These are phyloP conservation scores for Pocillopora meandrina DNA, from an alignment of 92 coral and sea anemone genomes.

Conservation along the genomic window DNA sequence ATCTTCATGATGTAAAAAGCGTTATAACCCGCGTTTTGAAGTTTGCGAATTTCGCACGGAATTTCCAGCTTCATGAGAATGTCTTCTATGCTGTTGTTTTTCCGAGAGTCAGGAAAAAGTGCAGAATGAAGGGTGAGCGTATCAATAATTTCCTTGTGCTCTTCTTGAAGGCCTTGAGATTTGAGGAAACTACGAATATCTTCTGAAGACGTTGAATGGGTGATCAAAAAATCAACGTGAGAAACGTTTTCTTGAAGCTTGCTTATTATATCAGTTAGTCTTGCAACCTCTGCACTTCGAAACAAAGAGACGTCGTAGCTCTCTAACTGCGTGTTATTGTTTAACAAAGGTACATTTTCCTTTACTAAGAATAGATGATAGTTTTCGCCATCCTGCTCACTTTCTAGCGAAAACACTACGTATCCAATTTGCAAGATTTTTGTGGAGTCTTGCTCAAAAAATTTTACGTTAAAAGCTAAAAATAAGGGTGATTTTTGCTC, in stretches of 20 bases:
- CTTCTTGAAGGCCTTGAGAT: slow-evolving; percentile 13
- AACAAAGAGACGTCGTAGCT: not conserved
- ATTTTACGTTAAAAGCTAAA: slow-evolving; percentile 21
- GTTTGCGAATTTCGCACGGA: slow-evolving; percentile 17
- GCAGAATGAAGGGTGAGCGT: slow-evolving; percentile 10
- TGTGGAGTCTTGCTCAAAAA: slow-evolving; percentile 20
- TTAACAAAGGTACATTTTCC: not conserved
- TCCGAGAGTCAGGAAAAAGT: slow-evolving; percentile 23
- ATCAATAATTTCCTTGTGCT: slow-evolving; percentile 20
- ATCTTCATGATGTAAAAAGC: slow-evolving; percentile 19
- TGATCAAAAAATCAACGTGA: slow-evolving; percentile 19
- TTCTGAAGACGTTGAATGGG: slow-evolving; percentile 14
- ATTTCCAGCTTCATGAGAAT: slow-evolving; percentile 22
- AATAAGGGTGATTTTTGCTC: slow-evolving; percentile 15
- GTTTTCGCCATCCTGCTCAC: not conserved
- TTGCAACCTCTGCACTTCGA: not conserved
- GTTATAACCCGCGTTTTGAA: slow-evolving; percentile 17
- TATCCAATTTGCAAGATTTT: slow-evolving; percentile 15
- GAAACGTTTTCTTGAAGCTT: slow-evolving; percentile 13
- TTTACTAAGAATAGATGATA: not conserved
- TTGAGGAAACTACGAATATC: slow-evolving; percentile 3
- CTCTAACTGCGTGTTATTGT: too few relatives aligned
- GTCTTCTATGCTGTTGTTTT: slow-evolving; percentile 26
- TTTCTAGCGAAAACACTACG: slow-evolving; percentile 24
- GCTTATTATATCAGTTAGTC: not conserved